Evolutionary conservation across 2,888 invertebrate genomes (phyloP).

Genomic region (Augiades crinisus): DNA sequence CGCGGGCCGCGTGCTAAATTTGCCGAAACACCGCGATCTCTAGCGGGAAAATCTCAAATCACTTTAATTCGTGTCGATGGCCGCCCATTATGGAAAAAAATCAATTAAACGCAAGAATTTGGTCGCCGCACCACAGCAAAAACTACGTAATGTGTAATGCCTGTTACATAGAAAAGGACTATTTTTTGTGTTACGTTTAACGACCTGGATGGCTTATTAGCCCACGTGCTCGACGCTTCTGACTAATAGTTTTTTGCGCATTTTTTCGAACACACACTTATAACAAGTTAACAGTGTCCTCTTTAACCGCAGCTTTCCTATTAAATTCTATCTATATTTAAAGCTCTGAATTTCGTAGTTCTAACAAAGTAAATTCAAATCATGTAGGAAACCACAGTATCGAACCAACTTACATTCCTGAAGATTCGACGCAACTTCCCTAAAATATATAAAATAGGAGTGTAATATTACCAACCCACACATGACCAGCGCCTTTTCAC

Average conservation of each 20-base stretch:
- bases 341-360: too few relatives aligned
- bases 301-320: neutral
- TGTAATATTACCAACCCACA: too few relatives aligned
- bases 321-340: slow-evolving; percentile 1
- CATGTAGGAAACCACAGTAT: too few relatives aligned
- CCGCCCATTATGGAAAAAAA: slow-evolving; percentile 23
- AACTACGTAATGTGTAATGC: slow-evolving; percentile 22
- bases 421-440: too few relatives aligned
- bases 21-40: slow-evolving; percentile 75
- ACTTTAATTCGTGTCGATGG: slow-evolving; percentile 50
- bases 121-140: slow-evolving; percentile 16
- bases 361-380: too few relatives aligned
- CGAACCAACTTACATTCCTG: too few relatives aligned
- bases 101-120: slow-evolving; percentile 24
- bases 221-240: slow-evolving; percentile 20
- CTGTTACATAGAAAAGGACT: slow-evolving; percentile 23
- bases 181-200: slow-evolving; percentile 23
- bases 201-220: slow-evolving; percentile 19
- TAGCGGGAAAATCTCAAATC: slow-evolving; percentile 74
- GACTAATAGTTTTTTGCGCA: slow-evolving; percentile 15
- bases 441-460: too few relatives aligned
- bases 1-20: slow-evolving; percentile 77
- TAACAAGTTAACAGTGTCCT: slow-evolving; percentile 3
- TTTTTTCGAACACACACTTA: slow-evolving; percentile 1
- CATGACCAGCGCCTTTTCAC: too few relatives aligned